These are phyloP conservation scores for Anastatus disparis DNA, from an alignment of 1,140 invertebrate genomes.

Conservation along the genomic window DNA sequence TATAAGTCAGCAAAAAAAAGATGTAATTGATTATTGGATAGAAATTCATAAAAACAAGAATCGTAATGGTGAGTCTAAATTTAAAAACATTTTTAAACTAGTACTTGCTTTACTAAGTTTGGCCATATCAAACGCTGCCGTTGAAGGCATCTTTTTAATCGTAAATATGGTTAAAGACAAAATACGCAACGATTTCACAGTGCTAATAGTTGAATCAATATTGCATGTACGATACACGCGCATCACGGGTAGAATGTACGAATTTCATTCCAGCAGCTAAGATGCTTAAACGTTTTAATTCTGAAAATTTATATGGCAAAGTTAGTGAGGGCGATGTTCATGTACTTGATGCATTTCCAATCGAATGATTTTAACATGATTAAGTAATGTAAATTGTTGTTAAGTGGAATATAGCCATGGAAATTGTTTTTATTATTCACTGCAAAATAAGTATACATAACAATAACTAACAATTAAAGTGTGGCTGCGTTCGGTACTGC, in stretches of 20 bases:
- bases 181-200: slow-evolving; percentile 35
- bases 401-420: too few relatives aligned
- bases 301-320: not conserved
- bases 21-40: not conserved
- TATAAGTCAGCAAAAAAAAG: not conserved
- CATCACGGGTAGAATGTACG: not conserved
- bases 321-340: not conserved
- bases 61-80: not conserved
- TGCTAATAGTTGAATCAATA: too few relatives aligned
- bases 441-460: too few relatives aligned
- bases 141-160: slow-evolving; percentile 40
- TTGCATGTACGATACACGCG: not conserved
- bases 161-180: slow-evolving; percentile 43
- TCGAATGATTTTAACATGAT: too few relatives aligned
- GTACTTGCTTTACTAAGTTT: slow-evolving; percentile 16
- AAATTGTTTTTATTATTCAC: too few relatives aligned
- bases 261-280: not conserved
- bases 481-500: too few relatives aligned
- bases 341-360: not conserved
- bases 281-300: not conserved
- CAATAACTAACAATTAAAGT: too few relatives aligned
- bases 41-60: not conserved
- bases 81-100: not conserved
- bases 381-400: too few relatives aligned
- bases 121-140: slow-evolving; percentile 39